Evolutionary conservation across 2,113 vertebrate genomes (phyloP), one percentile per base, ranked within the genome.

Genomic region (Semnopithecus entellus): DNA sequence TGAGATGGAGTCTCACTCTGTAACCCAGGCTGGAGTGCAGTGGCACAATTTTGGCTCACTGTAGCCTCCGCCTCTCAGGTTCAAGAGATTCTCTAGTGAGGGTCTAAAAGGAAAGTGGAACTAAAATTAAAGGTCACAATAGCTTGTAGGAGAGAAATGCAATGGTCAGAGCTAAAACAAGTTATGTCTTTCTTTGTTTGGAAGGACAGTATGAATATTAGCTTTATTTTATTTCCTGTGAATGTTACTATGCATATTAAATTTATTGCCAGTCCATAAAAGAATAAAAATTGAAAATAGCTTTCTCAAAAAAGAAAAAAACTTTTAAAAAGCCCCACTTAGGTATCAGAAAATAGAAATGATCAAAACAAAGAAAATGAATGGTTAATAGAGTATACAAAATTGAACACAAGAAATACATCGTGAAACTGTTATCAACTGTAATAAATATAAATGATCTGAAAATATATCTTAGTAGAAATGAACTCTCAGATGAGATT

Each of bases 371-470:
- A 48, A 61, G 40, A 14, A 68, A 40, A 52, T 0, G 0, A 57
- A 38, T 0, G 10, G 16, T 38, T 50, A 30, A 38, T 22, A 32
- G 16, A 50, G 23, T 18, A 8, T 12, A 18, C 20, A 23, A 82
- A 72, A 45, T 10, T 22, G 52, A 72, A 57, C 22, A 91, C 22
- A 45, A 23, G 2, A 27, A 32, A 83, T n/a, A 18, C 14, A 50
- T 50, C 32, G 30, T 20, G 27, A 17, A 59, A 25, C 1, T 2
- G 30, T 23, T 2, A 11, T 35, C 90, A n/a, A n/a, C 4, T n/a
- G 3, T 5, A 30, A 75, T 1, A 20, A 8, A 38, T 48, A 4
- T 0, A 48, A 30, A 84, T 5, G 23, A 12, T 22, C 12, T 2
- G 32, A 64, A 38, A 40, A 1, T 9, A 8, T 32, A 32, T 64